phyloP scores from a whole-genome alignment of 2,113 vertebrate genomes.

The Strix uralensis region DNA sequence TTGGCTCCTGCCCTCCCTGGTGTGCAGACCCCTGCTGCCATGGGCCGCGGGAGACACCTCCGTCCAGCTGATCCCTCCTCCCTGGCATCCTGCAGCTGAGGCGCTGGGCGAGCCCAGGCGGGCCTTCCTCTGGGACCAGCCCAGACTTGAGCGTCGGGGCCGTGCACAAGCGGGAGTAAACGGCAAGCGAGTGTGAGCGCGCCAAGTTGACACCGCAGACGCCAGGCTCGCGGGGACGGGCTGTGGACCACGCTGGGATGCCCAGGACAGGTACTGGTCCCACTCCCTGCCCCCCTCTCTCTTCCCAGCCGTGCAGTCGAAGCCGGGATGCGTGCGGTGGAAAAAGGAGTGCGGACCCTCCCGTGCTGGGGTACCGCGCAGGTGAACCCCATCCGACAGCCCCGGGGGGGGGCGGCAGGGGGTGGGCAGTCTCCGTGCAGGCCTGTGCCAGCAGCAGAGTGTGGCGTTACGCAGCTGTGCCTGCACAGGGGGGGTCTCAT shows the following conservation, averaged over 20 bases:
- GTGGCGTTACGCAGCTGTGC: fast-evolving
- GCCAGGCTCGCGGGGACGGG: neutral
- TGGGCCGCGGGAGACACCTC: neutral
- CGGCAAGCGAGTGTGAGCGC: neutral
- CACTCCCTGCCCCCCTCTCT: neutral
- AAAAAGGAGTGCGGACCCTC: fast-evolving
- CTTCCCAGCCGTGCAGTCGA: fast-evolving
- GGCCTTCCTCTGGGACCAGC: conserved; percentile 28
- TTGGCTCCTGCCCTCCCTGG: fast-evolving
- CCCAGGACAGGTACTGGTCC: neutral
- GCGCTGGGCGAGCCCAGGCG: conserved; percentile 45
- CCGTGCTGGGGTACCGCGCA: fast-evolving
- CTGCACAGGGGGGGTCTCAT: fast-evolving
- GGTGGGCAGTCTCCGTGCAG: neutral
- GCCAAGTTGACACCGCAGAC: fast-evolving
- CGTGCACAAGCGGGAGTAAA: neutral
- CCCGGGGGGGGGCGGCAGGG: fast-evolving
- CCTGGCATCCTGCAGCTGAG: neutral
- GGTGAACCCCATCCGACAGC: neutral
- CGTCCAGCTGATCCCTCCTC: neutral
- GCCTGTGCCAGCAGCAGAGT: neutral
- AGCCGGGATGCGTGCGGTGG: fast-evolving
- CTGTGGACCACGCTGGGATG: neutral
- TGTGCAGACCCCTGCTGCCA: neutral
- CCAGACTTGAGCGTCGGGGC: conserved; percentile 54